Evolutionary conservation across 1,140 invertebrate genomes (phyloP), one percentile per base, ranked within the genome.

Genomic region (Bombus ignitus): DNA sequence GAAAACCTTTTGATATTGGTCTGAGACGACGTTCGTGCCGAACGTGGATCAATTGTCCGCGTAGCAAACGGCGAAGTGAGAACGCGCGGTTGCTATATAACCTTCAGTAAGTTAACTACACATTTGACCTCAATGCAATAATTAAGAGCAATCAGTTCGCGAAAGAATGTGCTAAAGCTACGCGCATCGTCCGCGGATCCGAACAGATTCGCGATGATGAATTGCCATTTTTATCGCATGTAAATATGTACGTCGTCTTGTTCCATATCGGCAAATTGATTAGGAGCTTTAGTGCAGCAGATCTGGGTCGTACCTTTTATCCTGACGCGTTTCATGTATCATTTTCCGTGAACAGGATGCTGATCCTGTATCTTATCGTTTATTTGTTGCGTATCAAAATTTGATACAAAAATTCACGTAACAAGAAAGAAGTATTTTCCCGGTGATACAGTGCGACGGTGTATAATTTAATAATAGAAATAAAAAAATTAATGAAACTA

Each of bases 71-170:
- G 3, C 65, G 59, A 89, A 89, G 84, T 86, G 88, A 85, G 85
- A 81, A 90, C 83, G 65, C 53, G 47, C 53, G 59, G 37, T 80
- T n/a, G 70, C 71, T 47, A 73, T 71, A 53, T 90, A 85, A 91
- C 85, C 85, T 91, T 91, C 89, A 88, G 87, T 81, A 87, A 89
- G 81, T 93, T 92, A 92, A 93, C 87, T 90, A 90, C 77, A 91
- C 77, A 90, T 92, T 93, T 93, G 90, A 93, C 92, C 92, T 91
- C 92, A 93, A 93, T 93, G 87, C 85, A 91, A 91, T 91, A 92
- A 93, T 93, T 93, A 91, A 93, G 92, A 90, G 78, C 92, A 93
- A 93, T 92, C 91, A 91, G 87, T 92, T 92, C 81, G 82, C 70
- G 79, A 83, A 90, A 86, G 82, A 91, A 88, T 88, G 80, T 76